These are phyloP conservation scores for Apostichopus leukothele DNA, from an alignment of 53 echinoderm and acorn worm species.

Conservation along the genomic window DNA sequence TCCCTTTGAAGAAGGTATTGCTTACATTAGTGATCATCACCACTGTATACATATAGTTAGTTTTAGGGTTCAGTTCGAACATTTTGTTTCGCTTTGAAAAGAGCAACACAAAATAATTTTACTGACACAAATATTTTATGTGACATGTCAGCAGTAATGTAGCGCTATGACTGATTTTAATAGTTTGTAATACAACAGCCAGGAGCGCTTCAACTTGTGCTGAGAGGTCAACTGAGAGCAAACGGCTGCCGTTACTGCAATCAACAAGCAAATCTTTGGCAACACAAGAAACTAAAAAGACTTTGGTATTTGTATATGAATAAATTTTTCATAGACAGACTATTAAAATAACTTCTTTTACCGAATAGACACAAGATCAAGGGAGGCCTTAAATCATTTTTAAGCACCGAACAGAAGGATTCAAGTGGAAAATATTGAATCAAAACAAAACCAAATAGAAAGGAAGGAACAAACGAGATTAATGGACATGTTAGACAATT, in stretches of 20 bases:
- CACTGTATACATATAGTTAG: no score
- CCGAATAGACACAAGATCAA: constrained; percentile 6
- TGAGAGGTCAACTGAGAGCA: not conserved
- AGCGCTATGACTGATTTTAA: not conserved
- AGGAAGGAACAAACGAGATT: not conserved
- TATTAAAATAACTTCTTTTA: constrained; percentile 13
- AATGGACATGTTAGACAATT: constrained; percentile 2
- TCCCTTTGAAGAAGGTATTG: no score
- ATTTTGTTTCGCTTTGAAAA: not conserved
- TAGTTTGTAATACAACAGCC: not conserved
- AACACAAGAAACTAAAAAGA: not conserved
- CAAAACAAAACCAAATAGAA: not conserved
- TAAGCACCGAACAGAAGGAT: constrained; percentile 7
- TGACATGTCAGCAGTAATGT: not conserved
- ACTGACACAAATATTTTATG: not conserved
- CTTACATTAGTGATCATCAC: no score
- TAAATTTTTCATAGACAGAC: constrained; percentile 14
- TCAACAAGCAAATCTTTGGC: not conserved
- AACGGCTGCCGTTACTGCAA: not conserved
- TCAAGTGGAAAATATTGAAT: constrained; percentile 22
- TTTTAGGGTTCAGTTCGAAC: no score
- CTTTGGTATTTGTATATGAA: constrained; percentile 10
- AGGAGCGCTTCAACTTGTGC: no score
- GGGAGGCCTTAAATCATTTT: constrained; percentile 14
- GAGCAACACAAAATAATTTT: not conserved